These are phyloP conservation scores for Petrophora chlorosata DNA, from an alignment of 2,888 invertebrate genomes.

Conservation along the genomic window DNA sequence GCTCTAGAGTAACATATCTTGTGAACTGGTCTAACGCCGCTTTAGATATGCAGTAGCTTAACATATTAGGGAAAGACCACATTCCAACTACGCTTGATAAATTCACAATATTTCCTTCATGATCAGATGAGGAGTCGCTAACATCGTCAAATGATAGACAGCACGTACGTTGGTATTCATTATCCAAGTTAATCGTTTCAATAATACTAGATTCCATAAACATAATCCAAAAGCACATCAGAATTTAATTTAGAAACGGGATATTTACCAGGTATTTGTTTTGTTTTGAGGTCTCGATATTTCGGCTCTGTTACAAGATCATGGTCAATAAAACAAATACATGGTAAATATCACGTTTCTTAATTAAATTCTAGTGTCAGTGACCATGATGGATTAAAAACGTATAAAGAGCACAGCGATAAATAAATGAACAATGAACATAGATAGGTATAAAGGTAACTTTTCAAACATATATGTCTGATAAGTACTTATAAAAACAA, in stretches of 20 bases:
- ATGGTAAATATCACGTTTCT: too few relatives aligned
- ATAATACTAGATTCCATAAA: constrained; percentile 88
- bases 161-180: constrained; percentile 92
- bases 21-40: constrained; percentile 96
- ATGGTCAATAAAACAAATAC: too few relatives aligned
- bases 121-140: constrained; percentile 91
- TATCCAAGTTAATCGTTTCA: constrained; percentile 88
- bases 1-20: constrained; percentile 91
- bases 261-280: constrained; percentile 84
- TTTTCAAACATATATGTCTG: too few relatives aligned
- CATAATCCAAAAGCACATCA: constrained; percentile 91
- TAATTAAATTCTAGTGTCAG: too few relatives aligned
- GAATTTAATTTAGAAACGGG: constrained; percentile 86
- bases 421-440: too few relatives aligned
- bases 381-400: too few relatives aligned
- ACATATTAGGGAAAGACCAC: constrained; percentile 90
- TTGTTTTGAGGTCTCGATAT: too few relatives aligned
- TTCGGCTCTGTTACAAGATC: too few relatives aligned
- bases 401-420: too few relatives aligned
- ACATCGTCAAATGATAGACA: constrained; percentile 88
- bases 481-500: too few relatives aligned
- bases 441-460: too few relatives aligned
- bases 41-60: constrained; percentile 94
- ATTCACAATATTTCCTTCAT: constrained; percentile 93
- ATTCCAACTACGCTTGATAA: constrained; percentile 94